Base-by-base conservation (phyloP, 2,113 vertebrate species). In the Charina bottae region DNA sequence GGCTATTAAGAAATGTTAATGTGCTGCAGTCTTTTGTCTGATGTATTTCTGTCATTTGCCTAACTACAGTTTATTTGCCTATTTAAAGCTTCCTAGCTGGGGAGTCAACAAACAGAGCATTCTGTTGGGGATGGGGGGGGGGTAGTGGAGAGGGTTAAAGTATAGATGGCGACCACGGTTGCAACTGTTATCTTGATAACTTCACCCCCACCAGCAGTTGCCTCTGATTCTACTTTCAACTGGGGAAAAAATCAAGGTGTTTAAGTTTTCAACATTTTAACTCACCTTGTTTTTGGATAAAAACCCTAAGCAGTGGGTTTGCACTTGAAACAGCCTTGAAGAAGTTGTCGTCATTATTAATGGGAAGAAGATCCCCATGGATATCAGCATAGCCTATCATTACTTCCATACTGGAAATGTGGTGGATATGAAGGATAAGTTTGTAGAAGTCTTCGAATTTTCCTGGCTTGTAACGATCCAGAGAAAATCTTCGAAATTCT, bases 311-410 rank as follows among this genome's bases (percentile, higher is more conserved):
- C 89, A 99, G 97, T 0, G 99, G 99, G 94, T 98, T 98, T 46
- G 99, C 99, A 0, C 98, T 99, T 0, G 99, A 99, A 94, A 99
- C 99, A 0, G 99, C 99, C 95, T 99, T 99, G 97, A 98, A 98
- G 96, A 99, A 99, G 97, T 99, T 99, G 97, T 99, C 99, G 0
- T 99, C 99, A 0, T 99, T 99, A 97, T 99, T 99, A 96, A 99
- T 99, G n/a, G 99, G 99, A 95, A 99, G 98, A 91, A 99, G 98
- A 95, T 99, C 99, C 0, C 99, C 99, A 0, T 99, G 99, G 49
- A 99, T 94, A 78, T 99, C 99, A 0, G 99, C 99, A 19, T 99
- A 99, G 90, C 99, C 99, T 0, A 99, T 98, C 98, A 99, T 98
- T 96, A 99, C 98, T 87, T 99, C 99, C 88, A 98, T 98, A 95